Percentiles rank a stretch among this genome's conserved stretches.
Conservation (phyloP, 2,888 invertebrate genomes). For the Atrina japonica region DNA sequence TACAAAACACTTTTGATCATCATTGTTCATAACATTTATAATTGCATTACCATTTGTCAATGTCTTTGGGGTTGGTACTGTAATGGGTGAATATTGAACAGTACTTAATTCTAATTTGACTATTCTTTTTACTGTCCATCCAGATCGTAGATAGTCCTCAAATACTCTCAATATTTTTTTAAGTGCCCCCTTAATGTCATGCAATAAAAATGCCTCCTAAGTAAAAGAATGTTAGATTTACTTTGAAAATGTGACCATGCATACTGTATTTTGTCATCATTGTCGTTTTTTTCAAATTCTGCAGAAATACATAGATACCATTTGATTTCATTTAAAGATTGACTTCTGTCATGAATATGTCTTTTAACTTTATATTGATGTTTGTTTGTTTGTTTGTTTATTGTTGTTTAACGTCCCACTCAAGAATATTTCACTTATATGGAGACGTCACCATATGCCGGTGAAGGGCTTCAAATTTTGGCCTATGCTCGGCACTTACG, state of each 20-base stretch:
- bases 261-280: too few relatives aligned
- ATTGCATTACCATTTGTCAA: neutral
- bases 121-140: slow-evolving; percentile 7
- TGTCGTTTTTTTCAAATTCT: too few relatives aligned
- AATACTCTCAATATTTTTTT: slow-evolving; percentile 4
- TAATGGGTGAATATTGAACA: slow-evolving; percentile 1
- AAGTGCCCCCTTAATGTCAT: slow-evolving; percentile 1
- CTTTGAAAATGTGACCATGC: slow-evolving; percentile 14
- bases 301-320: too few relatives aligned
- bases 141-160: slow-evolving; percentile 2
- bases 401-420: too few relatives aligned
- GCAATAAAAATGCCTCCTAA: neutral
- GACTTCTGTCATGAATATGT: too few relatives aligned
- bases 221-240: neutral
- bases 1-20: slow-evolving; percentile 52
- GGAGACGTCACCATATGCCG: too few relatives aligned
- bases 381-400: too few relatives aligned
- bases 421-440: too few relatives aligned
- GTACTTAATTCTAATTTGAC: slow-evolving; percentile 14
- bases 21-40: slow-evolving; percentile 39
- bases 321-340: too few relatives aligned
- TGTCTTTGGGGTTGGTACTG: slow-evolving; percentile 3
- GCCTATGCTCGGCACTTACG: too few relatives aligned
- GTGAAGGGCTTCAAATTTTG: too few relatives aligned
- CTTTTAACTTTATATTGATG: too few relatives aligned